phyloP scores from a whole-genome alignment of 2,113 vertebrate genomes.

The Syngnathus typhle region DNA sequence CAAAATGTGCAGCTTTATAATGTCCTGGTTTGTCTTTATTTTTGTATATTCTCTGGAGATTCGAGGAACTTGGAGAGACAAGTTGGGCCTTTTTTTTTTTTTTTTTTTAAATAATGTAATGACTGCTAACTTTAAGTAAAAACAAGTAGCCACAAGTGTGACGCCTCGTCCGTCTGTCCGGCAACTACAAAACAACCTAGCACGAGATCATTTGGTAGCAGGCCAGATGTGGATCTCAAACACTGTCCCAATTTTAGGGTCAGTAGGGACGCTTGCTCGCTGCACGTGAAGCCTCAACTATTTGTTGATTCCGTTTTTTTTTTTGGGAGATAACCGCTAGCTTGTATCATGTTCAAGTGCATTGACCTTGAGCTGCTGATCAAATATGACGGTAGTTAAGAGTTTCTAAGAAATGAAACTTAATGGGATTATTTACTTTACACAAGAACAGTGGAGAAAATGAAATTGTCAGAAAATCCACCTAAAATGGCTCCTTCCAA shows the following conservation, averaged over 20 bases:
- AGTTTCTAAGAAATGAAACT: background rate
- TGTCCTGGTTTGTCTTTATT: conserved; percentile 57
- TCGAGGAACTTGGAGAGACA: conserved; percentile 48
- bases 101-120: conserved; percentile 70
- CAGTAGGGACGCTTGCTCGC: conserved; percentile 11
- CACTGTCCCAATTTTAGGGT: conserved; percentile 7
- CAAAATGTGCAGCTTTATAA: conserved; percentile 72
- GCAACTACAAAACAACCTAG: background rate
- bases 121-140: conserved; percentile 79
- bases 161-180: conserved; percentile 12
- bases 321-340: background rate
- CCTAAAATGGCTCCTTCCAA: too few relatives aligned
- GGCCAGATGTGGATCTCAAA: background rate
- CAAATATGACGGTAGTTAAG: background rate
- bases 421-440: background rate
- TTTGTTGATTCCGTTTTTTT: conserved; percentile 11
- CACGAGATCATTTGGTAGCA: background rate
- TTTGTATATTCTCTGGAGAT: conserved; percentile 57
- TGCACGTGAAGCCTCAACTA: conserved; percentile 6
- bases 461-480: too few relatives aligned
- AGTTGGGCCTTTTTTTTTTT: conserved; percentile 77
- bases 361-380: background rate
- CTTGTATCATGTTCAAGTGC: background rate
- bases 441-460: too few relatives aligned
- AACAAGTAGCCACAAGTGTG: conserved; percentile 67